Evolutionary conservation across 2,113 vertebrate genomes (phyloP).

Genomic region (Stigmatopora argus): DNA sequence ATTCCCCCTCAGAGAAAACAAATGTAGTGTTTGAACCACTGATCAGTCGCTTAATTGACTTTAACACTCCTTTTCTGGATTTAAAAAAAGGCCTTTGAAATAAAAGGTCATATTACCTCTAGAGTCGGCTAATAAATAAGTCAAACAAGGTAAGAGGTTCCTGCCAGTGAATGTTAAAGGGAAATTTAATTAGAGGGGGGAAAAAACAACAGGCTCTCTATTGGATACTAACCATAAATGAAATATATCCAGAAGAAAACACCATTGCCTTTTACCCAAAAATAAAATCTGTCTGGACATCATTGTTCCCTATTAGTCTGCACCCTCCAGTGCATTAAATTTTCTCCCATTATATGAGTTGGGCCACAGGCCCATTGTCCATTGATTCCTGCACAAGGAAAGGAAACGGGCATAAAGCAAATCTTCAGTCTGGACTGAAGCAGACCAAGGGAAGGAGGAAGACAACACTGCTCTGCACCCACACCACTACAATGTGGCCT

Average conservation of each 20-base stretch:
- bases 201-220: constrained; percentile 60
- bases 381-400: constrained; percentile 54
- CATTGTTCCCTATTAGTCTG: constrained; percentile 15
- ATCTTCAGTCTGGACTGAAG: constrained; percentile 49
- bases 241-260: constrained; percentile 7
- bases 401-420: constrained; percentile 50
- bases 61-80: constrained; percentile 73
- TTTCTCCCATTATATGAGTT: constrained; percentile 40
- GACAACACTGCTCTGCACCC: constrained; percentile 52
- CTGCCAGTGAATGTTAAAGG: constrained; percentile 71
- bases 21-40: constrained; percentile 74
- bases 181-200: constrained; percentile 70
- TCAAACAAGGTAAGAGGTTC: constrained; percentile 74
- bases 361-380: constrained; percentile 51
- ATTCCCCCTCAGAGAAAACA: constrained; percentile 63
- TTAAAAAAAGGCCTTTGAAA: constrained; percentile 70
- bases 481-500: constrained; percentile 68
- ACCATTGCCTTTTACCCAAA: background rate
- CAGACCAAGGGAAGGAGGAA: constrained; percentile 42
- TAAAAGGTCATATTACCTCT: constrained; percentile 75
- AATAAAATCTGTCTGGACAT: constrained; percentile 7
- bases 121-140: constrained; percentile 77
- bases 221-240: constrained; percentile 31
- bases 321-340: constrained; percentile 18
- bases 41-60: constrained; percentile 74